Conservation (phyloP, 2,797 vertebrate genomes). For the Natrix natrix region DNA sequence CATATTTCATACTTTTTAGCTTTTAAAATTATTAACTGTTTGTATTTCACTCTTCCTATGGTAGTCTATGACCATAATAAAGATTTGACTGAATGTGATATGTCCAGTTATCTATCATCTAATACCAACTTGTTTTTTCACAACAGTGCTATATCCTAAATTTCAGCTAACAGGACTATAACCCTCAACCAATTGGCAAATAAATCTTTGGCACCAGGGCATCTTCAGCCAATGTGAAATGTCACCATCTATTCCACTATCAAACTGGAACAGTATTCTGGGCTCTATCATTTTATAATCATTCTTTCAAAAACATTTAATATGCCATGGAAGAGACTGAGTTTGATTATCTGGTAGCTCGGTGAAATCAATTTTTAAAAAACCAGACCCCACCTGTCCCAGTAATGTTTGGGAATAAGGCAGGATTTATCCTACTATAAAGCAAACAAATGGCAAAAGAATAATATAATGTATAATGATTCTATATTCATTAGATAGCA, state of each 20-base stretch:
- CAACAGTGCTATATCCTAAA: conserved; percentile 9
- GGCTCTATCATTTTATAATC: background rate
- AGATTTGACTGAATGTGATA: background rate
- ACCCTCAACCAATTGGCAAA: conserved; percentile 19
- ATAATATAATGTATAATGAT: background rate
- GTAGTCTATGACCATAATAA: background rate
- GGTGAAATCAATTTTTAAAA: background rate
- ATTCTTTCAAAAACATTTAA: background rate
- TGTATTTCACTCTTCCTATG: background rate
- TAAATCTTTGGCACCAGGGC: background rate
- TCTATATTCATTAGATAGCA: background rate
- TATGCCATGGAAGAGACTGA: fast-evolving
- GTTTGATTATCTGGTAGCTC: background rate
- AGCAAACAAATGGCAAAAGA: background rate
- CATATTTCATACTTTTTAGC: background rate
- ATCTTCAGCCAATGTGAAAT: fast-evolving
- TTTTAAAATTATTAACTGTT: background rate
- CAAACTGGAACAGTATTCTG: background rate
- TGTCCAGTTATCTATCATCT: background rate
- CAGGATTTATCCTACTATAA: background rate
- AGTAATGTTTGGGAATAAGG: background rate
- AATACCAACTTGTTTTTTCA: background rate
- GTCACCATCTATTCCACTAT: background rate
- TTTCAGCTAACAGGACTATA: conserved; percentile 14
- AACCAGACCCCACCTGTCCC: background rate